Evolutionary conservation across 2,888 invertebrate species (phyloP).

Genomic region (Lepeophtheirus nordmannii): DNA sequence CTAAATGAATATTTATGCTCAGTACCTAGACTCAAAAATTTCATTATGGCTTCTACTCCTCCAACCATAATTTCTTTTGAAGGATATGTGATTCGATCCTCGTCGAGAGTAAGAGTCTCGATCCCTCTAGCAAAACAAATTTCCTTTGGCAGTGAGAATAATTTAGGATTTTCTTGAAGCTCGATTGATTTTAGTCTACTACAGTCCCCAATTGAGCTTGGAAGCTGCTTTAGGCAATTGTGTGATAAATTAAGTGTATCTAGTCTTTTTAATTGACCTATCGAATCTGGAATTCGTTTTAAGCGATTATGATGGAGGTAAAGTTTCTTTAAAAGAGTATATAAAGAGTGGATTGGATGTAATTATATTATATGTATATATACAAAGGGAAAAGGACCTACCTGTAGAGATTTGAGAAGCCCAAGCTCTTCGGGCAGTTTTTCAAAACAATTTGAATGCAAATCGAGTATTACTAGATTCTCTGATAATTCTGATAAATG

Average conservation of each 20-base stretch:
- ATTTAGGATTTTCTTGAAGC: conserved; percentile 36
- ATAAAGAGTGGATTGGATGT: background rate
- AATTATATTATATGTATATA: no score
- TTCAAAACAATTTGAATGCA: conserved; percentile 49
- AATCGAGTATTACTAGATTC: conserved; percentile 47
- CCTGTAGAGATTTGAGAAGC: conserved; percentile 50
- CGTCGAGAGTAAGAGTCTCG: conserved; percentile 46
- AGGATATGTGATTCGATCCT: conserved; percentile 48
- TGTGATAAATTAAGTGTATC: conserved; percentile 52
- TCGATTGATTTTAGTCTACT: conserved; percentile 46
- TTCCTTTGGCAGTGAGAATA: conserved; percentile 37
- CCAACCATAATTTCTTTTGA: conserved; percentile 43
- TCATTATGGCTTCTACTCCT: conserved; percentile 50
- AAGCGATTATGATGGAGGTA: conserved; percentile 56
- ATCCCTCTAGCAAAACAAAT: conserved; percentile 50
- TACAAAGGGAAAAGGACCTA: no score
- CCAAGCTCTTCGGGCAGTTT: conserved; percentile 48
- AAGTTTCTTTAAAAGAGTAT: conserved; percentile 46
- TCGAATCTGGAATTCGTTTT: conserved; percentile 49
- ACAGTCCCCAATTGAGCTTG: conserved; percentile 48
- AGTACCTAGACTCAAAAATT: conserved; percentile 44
- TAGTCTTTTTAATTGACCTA: conserved; percentile 48
- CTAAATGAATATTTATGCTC: no score
- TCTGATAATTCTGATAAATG: conserved; percentile 33
- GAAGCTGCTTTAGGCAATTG: conserved; percentile 50